Percentiles rank a stretch among this genome's conserved stretches.
These are phyloP conservation scores for Cylindroiulus punctatus DNA, from an alignment of 2,888 invertebrate genomes.

Conservation along the genomic window DNA sequence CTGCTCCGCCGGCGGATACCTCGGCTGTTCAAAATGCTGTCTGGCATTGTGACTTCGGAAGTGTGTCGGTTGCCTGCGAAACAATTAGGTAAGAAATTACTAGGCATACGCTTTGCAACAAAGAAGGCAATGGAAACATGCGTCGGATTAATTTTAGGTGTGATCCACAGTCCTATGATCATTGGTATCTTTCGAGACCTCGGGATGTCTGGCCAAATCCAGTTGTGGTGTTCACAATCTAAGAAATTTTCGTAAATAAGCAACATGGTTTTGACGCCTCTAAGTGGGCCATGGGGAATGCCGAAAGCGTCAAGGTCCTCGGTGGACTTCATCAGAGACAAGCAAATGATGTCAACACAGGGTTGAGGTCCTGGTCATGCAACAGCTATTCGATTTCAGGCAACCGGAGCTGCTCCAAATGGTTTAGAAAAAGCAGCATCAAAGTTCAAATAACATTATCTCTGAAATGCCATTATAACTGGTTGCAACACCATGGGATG, in stretches of 20 bases:
- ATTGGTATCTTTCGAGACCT: not conserved
- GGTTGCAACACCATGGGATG: too few relatives aligned
- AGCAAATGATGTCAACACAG: not conserved
- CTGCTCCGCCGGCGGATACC: constrained; percentile 51
- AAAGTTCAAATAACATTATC: too few relatives aligned
- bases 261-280: not conserved
- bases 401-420: not conserved
- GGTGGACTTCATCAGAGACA: not conserved
- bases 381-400: not conserved
- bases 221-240: not conserved
- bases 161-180: too few relatives aligned
- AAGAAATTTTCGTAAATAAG: constrained; percentile 24
- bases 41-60: constrained; percentile 61
- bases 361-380: not conserved
- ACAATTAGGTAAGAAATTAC: not conserved
- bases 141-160: too few relatives aligned
- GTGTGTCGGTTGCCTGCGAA: constrained; percentile 60
- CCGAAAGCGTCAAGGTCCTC: not conserved
- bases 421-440: too few relatives aligned
- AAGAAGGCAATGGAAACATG: too few relatives aligned
- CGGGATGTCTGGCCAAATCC: not conserved
- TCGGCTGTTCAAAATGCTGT: constrained; percentile 59
- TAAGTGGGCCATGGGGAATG: not conserved
- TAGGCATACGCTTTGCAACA: not conserved
- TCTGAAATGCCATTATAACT: too few relatives aligned